A percentile compares a stretch with the other conserved stretches of the same genome.
Conservation (phyloP, 2,888 invertebrate species). For the Julus scandinavius region DNA sequence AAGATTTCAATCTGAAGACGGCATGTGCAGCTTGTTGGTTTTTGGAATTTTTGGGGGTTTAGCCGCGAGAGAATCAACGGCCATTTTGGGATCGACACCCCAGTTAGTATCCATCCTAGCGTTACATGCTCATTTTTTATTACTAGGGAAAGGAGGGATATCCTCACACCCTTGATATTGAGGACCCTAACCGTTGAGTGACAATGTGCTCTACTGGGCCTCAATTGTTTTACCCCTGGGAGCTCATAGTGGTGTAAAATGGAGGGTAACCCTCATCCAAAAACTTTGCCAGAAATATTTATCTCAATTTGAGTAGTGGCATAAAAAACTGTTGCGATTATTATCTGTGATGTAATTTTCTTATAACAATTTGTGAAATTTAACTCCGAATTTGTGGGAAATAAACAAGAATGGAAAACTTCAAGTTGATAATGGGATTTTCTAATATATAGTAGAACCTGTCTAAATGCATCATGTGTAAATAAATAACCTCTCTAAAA, state of each 20-base stretch:
- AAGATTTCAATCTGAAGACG: slow-evolving; percentile 28
- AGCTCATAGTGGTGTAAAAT: background rate
- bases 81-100: background rate
- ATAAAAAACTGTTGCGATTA: background rate
- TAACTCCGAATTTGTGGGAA: no score
- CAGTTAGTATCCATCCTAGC: background rate
- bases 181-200: background rate
- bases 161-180: background rate
- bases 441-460: no score
- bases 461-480: no score
- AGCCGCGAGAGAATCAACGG: slow-evolving; percentile 22
- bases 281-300: background rate
- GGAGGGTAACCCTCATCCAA: background rate
- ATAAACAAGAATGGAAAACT: no score
- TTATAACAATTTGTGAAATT: no score
- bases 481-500: no score
- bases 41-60: slow-evolving; percentile 7
- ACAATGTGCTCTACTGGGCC: background rate
- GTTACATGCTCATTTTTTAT: background rate
- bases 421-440: no score
- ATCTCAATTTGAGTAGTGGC: background rate
- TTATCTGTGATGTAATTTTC: background rate
- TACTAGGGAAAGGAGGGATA: background rate
- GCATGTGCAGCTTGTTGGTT: slow-evolving; percentile 20
- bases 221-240: slow-evolving; percentile 4